phyloP scores from a whole-genome alignment of 2,113 vertebrate species.

The Chaenocephalus aceratus region DNA sequence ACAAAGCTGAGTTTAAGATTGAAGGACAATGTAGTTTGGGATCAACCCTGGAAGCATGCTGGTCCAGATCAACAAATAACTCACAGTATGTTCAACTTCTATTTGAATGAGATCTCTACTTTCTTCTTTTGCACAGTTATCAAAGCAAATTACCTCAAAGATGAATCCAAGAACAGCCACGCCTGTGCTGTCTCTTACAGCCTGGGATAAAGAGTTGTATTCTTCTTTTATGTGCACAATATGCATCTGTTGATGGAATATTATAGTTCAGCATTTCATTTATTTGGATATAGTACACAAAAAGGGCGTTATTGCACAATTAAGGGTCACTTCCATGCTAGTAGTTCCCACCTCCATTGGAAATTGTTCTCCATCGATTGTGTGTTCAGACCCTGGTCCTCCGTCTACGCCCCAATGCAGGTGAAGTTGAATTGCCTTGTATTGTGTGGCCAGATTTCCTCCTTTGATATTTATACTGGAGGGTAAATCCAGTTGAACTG shows the following conservation, averaged over 20 bases:
- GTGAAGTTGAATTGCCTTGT: conserved; percentile 86
- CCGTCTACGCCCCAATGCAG: conserved; percentile 86
- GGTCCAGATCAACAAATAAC: neutral
- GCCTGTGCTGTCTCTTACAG: conserved; percentile 52
- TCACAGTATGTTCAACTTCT: neutral
- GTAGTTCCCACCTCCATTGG: conserved; percentile 89
- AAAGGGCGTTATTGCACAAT: neutral
- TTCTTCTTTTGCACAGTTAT: neutral
- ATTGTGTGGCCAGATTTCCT: conserved; percentile 76
- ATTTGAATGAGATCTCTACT: neutral
- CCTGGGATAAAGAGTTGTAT: neutral
- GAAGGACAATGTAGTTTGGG: neutral
- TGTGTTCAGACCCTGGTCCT: conserved; percentile 85
- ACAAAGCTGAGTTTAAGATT: neutral
- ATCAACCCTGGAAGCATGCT: neutral
- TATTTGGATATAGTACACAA: neutral
- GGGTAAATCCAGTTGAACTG: conserved; percentile 81
- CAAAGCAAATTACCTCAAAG: conserved; percentile 80
- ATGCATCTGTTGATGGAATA: conserved; percentile 83
- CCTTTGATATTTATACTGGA: conserved; percentile 41
- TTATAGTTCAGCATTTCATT: neutral
- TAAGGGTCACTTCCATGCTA: neutral
- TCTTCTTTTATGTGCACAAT: conserved; percentile 87
- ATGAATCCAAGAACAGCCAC: conserved; percentile 90
- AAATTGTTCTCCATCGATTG: conserved; percentile 84